A percentile compares a stretch with the other conserved stretches of the same genome.
These are phyloP conservation scores for Caenorhabditis briggsae DNA, from an alignment of 1,140 invertebrate species.

Conservation along the genomic window DNA sequence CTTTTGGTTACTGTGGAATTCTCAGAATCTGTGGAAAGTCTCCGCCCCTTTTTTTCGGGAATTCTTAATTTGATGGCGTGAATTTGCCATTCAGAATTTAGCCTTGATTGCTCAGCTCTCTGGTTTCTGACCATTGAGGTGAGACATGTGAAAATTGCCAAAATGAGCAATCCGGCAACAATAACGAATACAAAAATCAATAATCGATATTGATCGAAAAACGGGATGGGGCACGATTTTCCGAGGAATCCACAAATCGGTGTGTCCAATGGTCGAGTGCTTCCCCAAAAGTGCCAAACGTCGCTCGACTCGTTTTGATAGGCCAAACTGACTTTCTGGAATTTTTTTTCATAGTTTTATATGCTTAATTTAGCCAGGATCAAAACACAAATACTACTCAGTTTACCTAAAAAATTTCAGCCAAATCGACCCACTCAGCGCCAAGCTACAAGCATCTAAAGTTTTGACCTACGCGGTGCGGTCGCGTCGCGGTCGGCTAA, in stretches of 20 bases:
- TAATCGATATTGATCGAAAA: conserved; percentile 59
- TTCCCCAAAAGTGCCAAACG: conserved; percentile 1
- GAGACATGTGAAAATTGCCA: not conserved
- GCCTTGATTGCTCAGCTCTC: conserved; percentile 24
- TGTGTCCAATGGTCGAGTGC: not conserved
- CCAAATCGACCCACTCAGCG: too few relatives aligned
- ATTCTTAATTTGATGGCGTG: conserved; percentile 1
- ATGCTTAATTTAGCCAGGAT: too few relatives aligned
- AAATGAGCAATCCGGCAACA: not conserved
- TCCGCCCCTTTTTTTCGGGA: conserved; percentile 62
- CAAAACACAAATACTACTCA: too few relatives aligned
- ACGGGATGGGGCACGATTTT: conserved; percentile 45
- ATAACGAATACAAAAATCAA: conserved; percentile 42
- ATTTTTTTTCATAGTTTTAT: not conserved
- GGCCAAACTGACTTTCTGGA: conserved; percentile 33
- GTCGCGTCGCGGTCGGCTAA: too few relatives aligned
- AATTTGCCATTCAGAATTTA: conserved; percentile 63
- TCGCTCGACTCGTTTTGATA: conserved; percentile 43
- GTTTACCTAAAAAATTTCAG: too few relatives aligned
- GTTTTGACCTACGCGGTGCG: too few relatives aligned
- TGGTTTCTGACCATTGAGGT: not conserved
- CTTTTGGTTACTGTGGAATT: not conserved
- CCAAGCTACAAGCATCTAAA: too few relatives aligned
- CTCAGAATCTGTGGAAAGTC: conserved; percentile 57
- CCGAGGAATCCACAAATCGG: conserved; percentile 62